Percentiles rank a stretch among this genome's conserved stretches.
These are phyloP conservation scores for Siderastrea siderea DNA, from an alignment of 92 coral and sea anemone species.

Conservation along the genomic window DNA sequence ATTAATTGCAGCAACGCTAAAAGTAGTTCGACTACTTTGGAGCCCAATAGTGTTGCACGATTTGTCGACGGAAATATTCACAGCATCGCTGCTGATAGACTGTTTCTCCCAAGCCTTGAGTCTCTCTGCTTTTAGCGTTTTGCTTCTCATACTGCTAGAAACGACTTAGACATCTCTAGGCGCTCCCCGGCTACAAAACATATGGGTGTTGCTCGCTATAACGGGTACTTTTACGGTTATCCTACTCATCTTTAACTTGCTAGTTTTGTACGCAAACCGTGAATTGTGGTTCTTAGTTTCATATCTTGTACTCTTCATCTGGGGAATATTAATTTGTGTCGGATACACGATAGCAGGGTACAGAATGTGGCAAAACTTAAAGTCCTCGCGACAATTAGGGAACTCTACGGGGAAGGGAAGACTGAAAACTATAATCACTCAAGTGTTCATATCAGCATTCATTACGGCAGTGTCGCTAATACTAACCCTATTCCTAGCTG, in stretches of 20 bases:
- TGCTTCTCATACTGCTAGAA: slow-evolving; percentile 76
- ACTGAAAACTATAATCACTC: slow-evolving; percentile 32
- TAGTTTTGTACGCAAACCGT: slow-evolving; percentile 39
- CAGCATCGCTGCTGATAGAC: not conserved
- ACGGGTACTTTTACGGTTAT: slow-evolving; percentile 45
- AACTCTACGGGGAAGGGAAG: slow-evolving; percentile 16
- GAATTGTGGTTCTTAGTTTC: slow-evolving; percentile 61
- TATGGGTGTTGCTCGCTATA: slow-evolving; percentile 56
- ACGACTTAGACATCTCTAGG: slow-evolving; percentile 68
- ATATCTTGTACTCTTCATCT: slow-evolving; percentile 32
- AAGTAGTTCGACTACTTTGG: slow-evolving; percentile 21
- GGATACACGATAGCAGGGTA: slow-evolving; percentile 79
- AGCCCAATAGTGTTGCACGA: not conserved
- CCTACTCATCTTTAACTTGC: slow-evolving; percentile 52
- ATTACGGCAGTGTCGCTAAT: slow-evolving; percentile 51
- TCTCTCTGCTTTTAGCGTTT: slow-evolving; percentile 76
- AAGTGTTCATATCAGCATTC: slow-evolving; percentile 52
- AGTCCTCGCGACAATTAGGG: slow-evolving; percentile 66
- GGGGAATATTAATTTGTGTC: slow-evolving; percentile 77
- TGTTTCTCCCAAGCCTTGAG: slow-evolving; percentile 6
- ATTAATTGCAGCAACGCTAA: slow-evolving; percentile 26
- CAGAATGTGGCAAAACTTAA: slow-evolving; percentile 71
- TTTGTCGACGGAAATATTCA: not conserved
- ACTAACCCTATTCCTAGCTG: slow-evolving; percentile 31
- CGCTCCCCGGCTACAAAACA: slow-evolving; percentile 76